Evolutionary conservation across 2,888 invertebrate species (phyloP).

Genomic region (Hydrotaea diabolus): DNA sequence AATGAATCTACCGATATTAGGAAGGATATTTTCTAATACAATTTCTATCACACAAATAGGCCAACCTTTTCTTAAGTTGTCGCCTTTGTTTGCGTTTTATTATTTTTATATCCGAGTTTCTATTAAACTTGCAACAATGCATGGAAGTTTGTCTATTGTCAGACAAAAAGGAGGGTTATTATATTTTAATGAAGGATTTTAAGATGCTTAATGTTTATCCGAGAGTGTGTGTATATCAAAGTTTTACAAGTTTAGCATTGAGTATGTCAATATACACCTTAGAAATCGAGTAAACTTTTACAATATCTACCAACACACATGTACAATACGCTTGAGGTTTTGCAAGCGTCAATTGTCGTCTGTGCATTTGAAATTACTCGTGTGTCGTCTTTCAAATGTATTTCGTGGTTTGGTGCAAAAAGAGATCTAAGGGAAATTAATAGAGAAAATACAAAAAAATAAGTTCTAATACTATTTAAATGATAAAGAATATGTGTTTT

Average conservation of each 20-base stretch:
- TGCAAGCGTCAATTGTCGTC: no score
- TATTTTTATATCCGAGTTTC: constrained; percentile 34
- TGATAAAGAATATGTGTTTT: no score
- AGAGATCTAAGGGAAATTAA: no score
- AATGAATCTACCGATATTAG: no score
- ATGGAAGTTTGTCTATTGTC: constrained; percentile 58
- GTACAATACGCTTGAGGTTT: no score
- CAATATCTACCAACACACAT: background rate
- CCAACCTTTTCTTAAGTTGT: no score
- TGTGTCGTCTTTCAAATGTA: background rate
- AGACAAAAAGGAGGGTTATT: constrained; percentile 73
- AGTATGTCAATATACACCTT: background rate
- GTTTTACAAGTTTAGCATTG: background rate
- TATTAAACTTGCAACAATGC: constrained; percentile 21
- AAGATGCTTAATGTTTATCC: constrained; percentile 8
- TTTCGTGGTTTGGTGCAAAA: background rate
- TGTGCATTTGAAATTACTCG: background rate
- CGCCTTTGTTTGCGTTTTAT: no score
- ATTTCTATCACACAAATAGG: no score
- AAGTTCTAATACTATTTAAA: no score
- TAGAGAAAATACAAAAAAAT: no score
- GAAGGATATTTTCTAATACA: no score
- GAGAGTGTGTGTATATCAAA: constrained; percentile 22
- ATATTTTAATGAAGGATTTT: constrained; percentile 74
- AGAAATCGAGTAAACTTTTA: constrained; percentile 2